Evolutionary conservation across 2,888 invertebrate species (phyloP).

Genomic region (Mimumesa dahlbomi): DNA sequence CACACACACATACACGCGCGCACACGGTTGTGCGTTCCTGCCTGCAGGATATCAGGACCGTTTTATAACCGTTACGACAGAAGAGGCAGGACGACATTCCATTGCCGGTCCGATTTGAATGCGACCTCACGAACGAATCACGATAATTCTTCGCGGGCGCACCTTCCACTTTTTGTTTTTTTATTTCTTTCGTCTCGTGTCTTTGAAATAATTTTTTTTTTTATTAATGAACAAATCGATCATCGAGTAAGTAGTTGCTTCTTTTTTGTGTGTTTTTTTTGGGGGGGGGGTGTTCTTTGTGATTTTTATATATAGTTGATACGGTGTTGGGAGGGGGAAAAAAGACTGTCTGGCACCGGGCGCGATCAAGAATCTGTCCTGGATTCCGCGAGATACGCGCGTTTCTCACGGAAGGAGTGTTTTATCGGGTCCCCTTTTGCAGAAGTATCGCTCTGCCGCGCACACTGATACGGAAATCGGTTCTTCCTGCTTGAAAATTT

Average conservation of each 20-base stretch:
- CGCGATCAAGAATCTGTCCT: conserved; percentile 49
- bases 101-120: conserved; percentile 61
- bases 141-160: conserved; percentile 46
- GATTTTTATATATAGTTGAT: too few species aligned
- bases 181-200: neutral
- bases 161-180: conserved; percentile 27
- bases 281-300: neutral
- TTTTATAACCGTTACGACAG: conserved; percentile 73
- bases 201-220: neutral
- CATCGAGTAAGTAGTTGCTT: neutral
- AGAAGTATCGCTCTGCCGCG: conserved; percentile 35
- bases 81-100: conserved; percentile 73
- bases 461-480: conserved; percentile 49
- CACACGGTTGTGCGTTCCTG: conserved; percentile 50
- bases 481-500: conserved; percentile 46
- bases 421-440: conserved; percentile 48
- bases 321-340: neutral
- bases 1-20: conserved; percentile 15
- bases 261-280: neutral
- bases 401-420: conserved; percentile 53
- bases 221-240: conserved; percentile 15
- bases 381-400: conserved; percentile 56
- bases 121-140: conserved; percentile 53
- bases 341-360: conserved; percentile 9
- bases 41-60: conserved; percentile 69